Conservation (phyloP, 2,797 vertebrate genomes). For the Acanthis flammea region DNA sequence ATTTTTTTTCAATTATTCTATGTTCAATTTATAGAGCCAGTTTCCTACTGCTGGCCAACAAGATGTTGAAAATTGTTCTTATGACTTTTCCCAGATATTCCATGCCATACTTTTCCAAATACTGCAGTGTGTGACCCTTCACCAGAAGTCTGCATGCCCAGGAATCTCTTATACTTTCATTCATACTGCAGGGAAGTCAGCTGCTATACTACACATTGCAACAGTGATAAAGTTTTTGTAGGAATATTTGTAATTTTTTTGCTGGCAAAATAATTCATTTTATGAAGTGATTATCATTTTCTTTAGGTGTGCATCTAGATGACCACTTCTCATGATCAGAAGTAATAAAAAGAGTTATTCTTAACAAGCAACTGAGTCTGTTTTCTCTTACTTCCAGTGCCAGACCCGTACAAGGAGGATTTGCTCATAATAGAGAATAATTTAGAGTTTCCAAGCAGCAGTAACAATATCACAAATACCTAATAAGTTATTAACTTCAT, state of each 20-base stretch:
- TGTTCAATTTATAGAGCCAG: background rate
- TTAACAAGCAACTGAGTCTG: background rate
- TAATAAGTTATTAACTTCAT: conserved; percentile 2
- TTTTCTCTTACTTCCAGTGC: background rate
- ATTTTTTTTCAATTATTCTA: too few species aligned
- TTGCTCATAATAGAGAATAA: background rate
- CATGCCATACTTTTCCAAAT: background rate
- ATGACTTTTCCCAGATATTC: background rate
- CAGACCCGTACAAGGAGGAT: background rate
- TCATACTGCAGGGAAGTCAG: background rate
- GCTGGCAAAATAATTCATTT: conserved; percentile 26
- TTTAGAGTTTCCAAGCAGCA: background rate
- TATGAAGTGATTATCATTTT: conserved; percentile 19
- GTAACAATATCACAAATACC: background rate
- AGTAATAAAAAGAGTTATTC: background rate
- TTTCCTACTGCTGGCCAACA: background rate
- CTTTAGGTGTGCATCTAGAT: background rate
- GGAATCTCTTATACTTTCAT: background rate
- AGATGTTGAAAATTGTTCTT: background rate
- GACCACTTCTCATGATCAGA: background rate
- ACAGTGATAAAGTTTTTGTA: background rate
- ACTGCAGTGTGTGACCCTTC: background rate
- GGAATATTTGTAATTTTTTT: background rate
- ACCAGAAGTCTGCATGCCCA: background rate
- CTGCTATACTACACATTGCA: background rate